These are phyloP conservation scores for Loriculus beryllinus DNA, from an alignment of 2,797 vertebrate species.

Conservation along the genomic window DNA sequence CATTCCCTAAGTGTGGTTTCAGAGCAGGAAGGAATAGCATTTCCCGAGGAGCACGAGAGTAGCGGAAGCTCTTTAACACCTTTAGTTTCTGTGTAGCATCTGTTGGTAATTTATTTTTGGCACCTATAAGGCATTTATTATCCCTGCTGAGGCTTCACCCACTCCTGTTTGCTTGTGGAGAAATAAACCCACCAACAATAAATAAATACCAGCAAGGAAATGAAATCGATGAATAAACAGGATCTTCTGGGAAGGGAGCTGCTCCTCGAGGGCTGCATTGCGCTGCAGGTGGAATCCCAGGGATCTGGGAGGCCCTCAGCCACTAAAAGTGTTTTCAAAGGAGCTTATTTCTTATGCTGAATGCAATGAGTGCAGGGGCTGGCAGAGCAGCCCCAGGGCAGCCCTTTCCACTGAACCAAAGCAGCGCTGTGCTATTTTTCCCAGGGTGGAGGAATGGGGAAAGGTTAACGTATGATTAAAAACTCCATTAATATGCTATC, in stretches of 20 bases:
- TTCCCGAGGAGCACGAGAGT: not conserved
- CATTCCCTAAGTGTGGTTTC: not conserved
- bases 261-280: not conserved
- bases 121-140: not conserved
- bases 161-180: not conserved
- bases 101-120: not conserved
- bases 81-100: not conserved
- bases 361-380: not conserved
- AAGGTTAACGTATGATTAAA: not conserved
- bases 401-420: not conserved
- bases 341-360: not conserved
- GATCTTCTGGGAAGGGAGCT: not conserved
- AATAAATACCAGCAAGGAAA: not conserved
- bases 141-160: not conserved
- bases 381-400: not conserved
- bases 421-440: not conserved
- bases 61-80: not conserved
- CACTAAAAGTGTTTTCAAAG: not conserved
- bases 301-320: rapidly evolving
- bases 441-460: not conserved
- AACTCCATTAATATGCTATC: constrained; percentile 11
- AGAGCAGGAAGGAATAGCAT: not conserved
- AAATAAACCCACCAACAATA: not conserved
- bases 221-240: not conserved
- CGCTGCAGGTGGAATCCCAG: not conserved